Evolutionary conservation across 2,888 invertebrate species (phyloP), one percentile per base, ranked within the genome.

Genomic region (Erebia palarica): DNA sequence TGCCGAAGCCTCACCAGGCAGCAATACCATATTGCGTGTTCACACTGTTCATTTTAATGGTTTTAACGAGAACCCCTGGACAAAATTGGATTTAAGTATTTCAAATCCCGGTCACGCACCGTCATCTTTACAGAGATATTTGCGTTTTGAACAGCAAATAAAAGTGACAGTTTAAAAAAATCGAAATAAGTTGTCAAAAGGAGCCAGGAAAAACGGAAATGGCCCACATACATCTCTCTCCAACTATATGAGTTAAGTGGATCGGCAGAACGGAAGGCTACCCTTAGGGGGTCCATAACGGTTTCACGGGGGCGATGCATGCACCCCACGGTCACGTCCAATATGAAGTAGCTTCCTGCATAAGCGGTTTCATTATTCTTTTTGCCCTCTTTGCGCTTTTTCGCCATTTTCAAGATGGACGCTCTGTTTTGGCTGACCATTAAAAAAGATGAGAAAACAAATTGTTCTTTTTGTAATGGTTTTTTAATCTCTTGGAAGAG

Each of bases 241-340:
- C 73, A 75, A 76, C 73, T 75, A 75, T 74, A 76, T 75, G 73
- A 78, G 75, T 78, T 78, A 49, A 79, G 75, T 44, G 14, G 14
- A 49, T 72, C 68, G 77, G 70, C 68, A 67, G 70, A 73, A 73
- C 76, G 78, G 78, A 78, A 78, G 73, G 75, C 82, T 78, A 80
- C 84, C 89, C 88, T 87, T 80, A 84, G 87, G 88, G 90, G 81
- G 90, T 90, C 90, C 89, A 91, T 91, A 89, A 88, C 88, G 88
- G 89, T 87, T 87, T 86, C 85, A 81, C 59, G 59, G 81, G 81
- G 80, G 80, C 86, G 86, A 88, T 88, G 86, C 91, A 92, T 91
- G 90, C 91, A 91, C 92, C 92, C 91, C 91, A 85, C 80, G 84
- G 90, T 92, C 92, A 92, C 92, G 92, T 92, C 86, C 86, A 86